Percentiles rank a stretch among this genome's conserved stretches.
phyloP scores from a whole-genome alignment of 2,797 vertebrate genomes.

The Labroides dimidiatus region DNA sequence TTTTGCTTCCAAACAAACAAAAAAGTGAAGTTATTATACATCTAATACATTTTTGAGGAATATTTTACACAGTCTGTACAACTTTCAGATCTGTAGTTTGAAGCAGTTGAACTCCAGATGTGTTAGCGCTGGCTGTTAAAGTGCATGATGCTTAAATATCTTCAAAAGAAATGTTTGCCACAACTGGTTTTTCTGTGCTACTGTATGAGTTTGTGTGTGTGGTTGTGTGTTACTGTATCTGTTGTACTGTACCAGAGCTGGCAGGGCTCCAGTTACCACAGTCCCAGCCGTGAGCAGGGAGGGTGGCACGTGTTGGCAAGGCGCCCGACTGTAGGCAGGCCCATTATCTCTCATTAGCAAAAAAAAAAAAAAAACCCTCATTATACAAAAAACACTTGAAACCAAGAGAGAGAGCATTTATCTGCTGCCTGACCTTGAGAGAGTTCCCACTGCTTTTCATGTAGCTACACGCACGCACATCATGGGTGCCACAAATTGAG shows the following conservation, averaged over 20 bases:
- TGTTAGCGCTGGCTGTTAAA: constrained; percentile 21
- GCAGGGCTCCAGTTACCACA: constrained; percentile 78
- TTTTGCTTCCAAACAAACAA: constrained; percentile 58
- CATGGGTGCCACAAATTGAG: constrained; percentile 61
- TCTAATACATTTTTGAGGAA: constrained; percentile 26
- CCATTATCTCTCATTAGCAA: constrained; percentile 86
- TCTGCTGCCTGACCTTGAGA: constrained; percentile 83
- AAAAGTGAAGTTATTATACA: constrained; percentile 30
- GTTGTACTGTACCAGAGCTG: constrained; percentile 76
- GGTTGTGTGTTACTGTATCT: constrained; percentile 71
- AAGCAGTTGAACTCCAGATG: constrained; percentile 57
- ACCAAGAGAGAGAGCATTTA: constrained; percentile 78
- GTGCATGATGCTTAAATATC: constrained; percentile 31
- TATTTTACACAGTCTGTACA: constrained; percentile 10
- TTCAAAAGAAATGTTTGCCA: constrained; percentile 32
- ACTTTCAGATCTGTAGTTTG: not conserved
- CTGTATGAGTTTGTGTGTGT: constrained; percentile 28
- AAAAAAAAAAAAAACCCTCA: constrained; percentile 74
- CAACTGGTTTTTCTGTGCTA: constrained; percentile 51
- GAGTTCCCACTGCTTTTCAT: constrained; percentile 77
- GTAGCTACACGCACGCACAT: constrained; percentile 36
- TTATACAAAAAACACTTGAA: constrained; percentile 77
- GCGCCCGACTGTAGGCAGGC: constrained; percentile 81
- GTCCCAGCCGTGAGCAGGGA: constrained; percentile 76
- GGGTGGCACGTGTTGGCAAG: constrained; percentile 75